Base-by-base conservation (phyloP, 2,113 vertebrate genomes). In the Scalopus aquaticus region DNA sequence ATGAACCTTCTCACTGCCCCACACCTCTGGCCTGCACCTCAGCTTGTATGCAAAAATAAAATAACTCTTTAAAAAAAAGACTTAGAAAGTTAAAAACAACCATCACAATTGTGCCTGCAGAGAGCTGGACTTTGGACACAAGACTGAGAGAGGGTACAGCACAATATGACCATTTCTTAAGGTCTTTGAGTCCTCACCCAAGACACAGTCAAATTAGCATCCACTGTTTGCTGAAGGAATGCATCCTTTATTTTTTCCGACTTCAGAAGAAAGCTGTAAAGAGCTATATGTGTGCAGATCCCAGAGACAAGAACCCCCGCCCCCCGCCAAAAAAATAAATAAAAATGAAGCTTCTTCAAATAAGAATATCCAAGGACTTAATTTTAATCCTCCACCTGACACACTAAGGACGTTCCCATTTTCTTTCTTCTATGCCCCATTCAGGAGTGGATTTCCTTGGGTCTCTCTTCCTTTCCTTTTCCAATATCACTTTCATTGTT, bases 401-500 rank as follows among this genome's bases (percentile, higher is more conserved):
- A 17, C 97, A 90, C 91, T 96, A 70, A 93, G 46, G 88, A 90
- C 54, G 65, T 87, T 95, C 88, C 88, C 88, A 84, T 96, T 97
- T 96, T 90, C 93, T 74, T 88, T 96, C 94, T 97, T 42, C 37
- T 9, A 64, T 77, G 6, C 65, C 76, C 79, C 26, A 49, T 94
- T 92, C 65, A 79, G 39, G 74, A 95, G n/a, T 78, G 6, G 51
- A 82, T 93, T 94, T 88, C 70, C 26, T 42, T 1, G 78, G 83
- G 88, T 88, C 95, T 96, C 76, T 96, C 96, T 93, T 97, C 88
- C 17, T 81, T 85, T 97, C 94, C 90, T 96, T 97, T 96, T 84
- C 90, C 88, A 92, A 22, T 95, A 94, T 95, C 95, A 82, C 85
- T 97, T 95, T 96, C 35, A 54, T 85, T 92, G 95, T 97, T 60